Percentiles rank a stretch among this genome's conserved stretches.
Evolutionary conservation across 2,797 vertebrate genomes (phyloP).

Genomic region (Hapalemur alaotrensis): DNA sequence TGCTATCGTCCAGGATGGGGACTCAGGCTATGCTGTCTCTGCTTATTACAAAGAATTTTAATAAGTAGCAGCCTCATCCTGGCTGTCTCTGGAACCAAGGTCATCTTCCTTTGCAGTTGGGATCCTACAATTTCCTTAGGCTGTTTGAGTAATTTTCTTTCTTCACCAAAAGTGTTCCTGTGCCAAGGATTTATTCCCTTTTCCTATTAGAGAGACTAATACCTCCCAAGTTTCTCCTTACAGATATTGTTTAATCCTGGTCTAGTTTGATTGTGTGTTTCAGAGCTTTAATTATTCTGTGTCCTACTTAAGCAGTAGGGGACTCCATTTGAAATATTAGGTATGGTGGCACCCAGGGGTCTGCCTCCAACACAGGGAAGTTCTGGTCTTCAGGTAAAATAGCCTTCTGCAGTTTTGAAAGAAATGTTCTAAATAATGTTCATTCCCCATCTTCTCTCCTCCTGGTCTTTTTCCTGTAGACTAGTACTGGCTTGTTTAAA

Average conservation of each 20-base stretch:
- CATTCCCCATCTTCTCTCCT: background rate
- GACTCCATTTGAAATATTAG: background rate
- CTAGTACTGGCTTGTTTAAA: background rate
- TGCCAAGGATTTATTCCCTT: constrained; percentile 3
- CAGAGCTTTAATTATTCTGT: background rate
- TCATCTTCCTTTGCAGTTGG: background rate
- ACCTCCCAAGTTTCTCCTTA: background rate
- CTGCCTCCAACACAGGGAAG: background rate
- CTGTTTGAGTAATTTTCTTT: constrained; percentile 18
- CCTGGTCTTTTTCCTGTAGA: background rate
- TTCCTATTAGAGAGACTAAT: constrained; percentile 27
- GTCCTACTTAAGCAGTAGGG: background rate
- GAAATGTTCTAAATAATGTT: background rate
- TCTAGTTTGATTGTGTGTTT: background rate
- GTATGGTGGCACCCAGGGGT: background rate
- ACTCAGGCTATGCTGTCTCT: background rate
- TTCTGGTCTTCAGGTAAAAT: background rate
- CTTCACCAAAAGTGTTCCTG: background rate
- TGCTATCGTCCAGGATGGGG: background rate
- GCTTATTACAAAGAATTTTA: background rate
- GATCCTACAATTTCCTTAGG: background rate
- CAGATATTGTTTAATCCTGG: constrained; percentile 7
- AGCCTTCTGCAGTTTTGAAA: background rate
- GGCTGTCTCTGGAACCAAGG: background rate
- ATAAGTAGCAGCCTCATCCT: background rate